Percentiles rank a stretch among this genome's conserved stretches.
Conservation (phyloP, 1,140 invertebrate genomes). For the Neodiprion lecontei region DNA sequence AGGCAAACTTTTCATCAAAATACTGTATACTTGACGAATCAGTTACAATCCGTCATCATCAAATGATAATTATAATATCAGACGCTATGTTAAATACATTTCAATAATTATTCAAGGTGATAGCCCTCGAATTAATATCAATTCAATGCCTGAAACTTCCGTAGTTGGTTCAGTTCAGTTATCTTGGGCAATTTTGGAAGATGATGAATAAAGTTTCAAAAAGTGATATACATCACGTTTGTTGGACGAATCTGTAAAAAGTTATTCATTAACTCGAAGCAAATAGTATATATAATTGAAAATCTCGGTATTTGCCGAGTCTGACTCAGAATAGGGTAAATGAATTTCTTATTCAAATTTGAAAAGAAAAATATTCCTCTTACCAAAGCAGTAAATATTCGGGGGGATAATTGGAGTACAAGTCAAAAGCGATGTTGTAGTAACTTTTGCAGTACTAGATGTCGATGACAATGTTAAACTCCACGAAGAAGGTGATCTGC, state of each 20-base stretch:
- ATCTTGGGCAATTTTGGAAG: neutral
- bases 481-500: neutral
- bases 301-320: too few relatives aligned
- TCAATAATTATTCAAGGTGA: too few relatives aligned
- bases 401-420: neutral
- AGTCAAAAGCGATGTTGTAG: neutral
- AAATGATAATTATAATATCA: too few relatives aligned
- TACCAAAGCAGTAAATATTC: neutral
- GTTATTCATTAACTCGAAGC: neutral
- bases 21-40: too few relatives aligned
- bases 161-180: too few relatives aligned
- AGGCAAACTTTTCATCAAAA: too few relatives aligned
- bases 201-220: neutral
- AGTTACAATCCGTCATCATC: too few relatives aligned
- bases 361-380: neutral
- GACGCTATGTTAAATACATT: too few relatives aligned
- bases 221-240: neutral
- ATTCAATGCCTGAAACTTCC: too few relatives aligned
- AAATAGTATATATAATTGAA: too few relatives aligned
- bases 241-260: neutral
- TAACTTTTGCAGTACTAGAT: neutral
- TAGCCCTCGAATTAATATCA: too few relatives aligned
- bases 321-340: neutral
- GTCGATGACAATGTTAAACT: neutral
- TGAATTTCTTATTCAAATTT: neutral